phyloP scores from a whole-genome alignment of 2,797 vertebrate species.

The Premnoplex brunnescens region DNA sequence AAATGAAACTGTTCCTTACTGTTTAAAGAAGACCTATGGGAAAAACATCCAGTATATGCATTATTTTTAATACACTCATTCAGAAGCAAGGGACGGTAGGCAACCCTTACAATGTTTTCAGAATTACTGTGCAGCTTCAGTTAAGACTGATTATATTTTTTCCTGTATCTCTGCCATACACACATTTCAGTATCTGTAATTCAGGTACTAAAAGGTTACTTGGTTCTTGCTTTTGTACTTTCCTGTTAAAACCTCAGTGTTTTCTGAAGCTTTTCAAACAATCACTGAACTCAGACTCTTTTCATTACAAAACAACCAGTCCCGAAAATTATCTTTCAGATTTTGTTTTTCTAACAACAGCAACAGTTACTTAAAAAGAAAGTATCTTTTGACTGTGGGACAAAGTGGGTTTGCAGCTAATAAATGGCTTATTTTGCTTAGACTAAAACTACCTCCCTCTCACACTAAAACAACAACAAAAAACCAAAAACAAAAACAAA shows the following conservation, averaged over 20 bases:
- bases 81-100: neutral
- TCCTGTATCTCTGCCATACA: neutral
- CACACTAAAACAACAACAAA: neutral
- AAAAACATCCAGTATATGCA: neutral
- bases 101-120: neutral
- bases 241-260: neutral
- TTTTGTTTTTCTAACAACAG: neutral
- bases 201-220: neutral
- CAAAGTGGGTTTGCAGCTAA: neutral
- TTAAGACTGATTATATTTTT: neutral
- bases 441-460: rapidly evolving
- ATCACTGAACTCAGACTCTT: neutral
- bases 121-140: neutral
- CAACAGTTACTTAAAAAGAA: neutral
- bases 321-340: neutral
- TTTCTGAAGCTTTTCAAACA: neutral
- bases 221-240: neutral
- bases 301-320: neutral
- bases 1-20: neutral
- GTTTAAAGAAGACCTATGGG: neutral
- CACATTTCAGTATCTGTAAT: neutral
- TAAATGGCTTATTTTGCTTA: neutral
- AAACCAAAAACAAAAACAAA: too few species aligned
- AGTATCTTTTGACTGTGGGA: neutral
- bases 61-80: neutral